A percentile compares a stretch with the other conserved stretches of the same genome.
phyloP scores from a whole-genome alignment of 1,140 invertebrate species.

The Drosophila funebris region DNA sequence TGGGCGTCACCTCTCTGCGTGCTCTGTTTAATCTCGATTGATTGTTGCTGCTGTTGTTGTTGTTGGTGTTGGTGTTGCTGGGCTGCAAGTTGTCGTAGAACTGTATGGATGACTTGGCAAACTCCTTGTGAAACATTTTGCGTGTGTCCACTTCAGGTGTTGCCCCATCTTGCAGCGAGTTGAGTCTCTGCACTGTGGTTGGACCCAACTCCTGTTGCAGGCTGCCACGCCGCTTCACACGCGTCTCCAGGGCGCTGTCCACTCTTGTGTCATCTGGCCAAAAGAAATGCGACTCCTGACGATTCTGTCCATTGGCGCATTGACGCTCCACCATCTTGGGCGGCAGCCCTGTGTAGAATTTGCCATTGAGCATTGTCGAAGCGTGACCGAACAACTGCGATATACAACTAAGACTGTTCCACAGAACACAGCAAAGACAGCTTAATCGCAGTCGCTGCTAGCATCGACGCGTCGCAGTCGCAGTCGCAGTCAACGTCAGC shows the following conservation, averaged over 20 bases:
- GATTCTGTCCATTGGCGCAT: constrained; percentile 45
- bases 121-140: constrained; percentile 76
- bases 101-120: constrained; percentile 77
- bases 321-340: constrained; percentile 76
- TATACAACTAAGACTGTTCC: constrained; percentile 47
- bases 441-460: constrained; percentile 3
- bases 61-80: too few species aligned
- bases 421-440: constrained; percentile 52
- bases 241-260: constrained; percentile 64
- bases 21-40: constrained; percentile 11
- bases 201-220: constrained; percentile 45
- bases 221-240: constrained; percentile 62
- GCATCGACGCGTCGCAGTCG: constrained; percentile 1
- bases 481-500: constrained; percentile 30
- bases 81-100: constrained; percentile 76
- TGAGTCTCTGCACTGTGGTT: not conserved
- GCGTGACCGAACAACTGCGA: constrained; percentile 35
- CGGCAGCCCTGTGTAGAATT: constrained; percentile 79
- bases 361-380: constrained; percentile 72
- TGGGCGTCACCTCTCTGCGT: constrained; percentile 61
- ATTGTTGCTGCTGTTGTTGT: constrained; percentile 7
- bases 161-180: not conserved
- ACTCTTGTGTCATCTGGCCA: constrained; percentile 74
- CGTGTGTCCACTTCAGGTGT: constrained; percentile 61
- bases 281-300: constrained; percentile 77